Percentiles rank a stretch among this genome's conserved stretches.
Conservation (phyloP, 1,140 invertebrate genomes). For the Oppia nitens region DNA sequence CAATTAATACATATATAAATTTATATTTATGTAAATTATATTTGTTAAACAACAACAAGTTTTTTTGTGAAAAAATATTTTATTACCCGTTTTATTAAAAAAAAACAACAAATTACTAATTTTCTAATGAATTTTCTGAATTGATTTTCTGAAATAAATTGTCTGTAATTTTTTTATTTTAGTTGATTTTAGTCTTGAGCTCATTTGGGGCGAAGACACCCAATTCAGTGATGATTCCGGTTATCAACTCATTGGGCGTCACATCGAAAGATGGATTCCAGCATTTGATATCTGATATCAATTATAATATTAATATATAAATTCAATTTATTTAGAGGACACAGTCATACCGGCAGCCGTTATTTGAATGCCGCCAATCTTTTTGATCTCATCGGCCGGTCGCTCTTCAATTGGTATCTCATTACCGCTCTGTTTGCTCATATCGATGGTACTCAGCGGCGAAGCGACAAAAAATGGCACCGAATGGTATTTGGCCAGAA, state of each 20-base stretch:
- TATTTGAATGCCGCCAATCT: conserved; percentile 59
- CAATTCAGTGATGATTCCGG: conserved; percentile 85
- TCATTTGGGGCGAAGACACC: conserved; percentile 55
- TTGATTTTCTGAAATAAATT: no score
- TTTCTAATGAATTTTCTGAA: no score
- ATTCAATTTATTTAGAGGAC: background rate
- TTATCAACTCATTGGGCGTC: conserved; percentile 82
- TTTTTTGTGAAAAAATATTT: no score
- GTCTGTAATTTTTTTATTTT: no score
- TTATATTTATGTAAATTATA: no score
- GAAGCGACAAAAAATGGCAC: conserved; percentile 93
- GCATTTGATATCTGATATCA: conserved; percentile 50
- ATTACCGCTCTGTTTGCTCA: conserved; percentile 53
- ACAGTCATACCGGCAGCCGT: conserved; percentile 52
- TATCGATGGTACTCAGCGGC: conserved; percentile 79
- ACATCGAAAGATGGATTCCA: conserved; percentile 99
- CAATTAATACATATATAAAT: no score
- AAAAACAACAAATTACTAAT: no score
- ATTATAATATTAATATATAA: background rate
- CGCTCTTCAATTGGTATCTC: conserved; percentile 86
- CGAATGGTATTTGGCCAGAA: conserved; percentile 70
- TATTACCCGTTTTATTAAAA: no score
- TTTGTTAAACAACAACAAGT: no score
- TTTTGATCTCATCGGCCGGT: conserved; percentile 71
- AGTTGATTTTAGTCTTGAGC: background rate